These are phyloP conservation scores for Heliconius congener DNA, from an alignment of 1,140 invertebrate genomes.

Conservation along the genomic window DNA sequence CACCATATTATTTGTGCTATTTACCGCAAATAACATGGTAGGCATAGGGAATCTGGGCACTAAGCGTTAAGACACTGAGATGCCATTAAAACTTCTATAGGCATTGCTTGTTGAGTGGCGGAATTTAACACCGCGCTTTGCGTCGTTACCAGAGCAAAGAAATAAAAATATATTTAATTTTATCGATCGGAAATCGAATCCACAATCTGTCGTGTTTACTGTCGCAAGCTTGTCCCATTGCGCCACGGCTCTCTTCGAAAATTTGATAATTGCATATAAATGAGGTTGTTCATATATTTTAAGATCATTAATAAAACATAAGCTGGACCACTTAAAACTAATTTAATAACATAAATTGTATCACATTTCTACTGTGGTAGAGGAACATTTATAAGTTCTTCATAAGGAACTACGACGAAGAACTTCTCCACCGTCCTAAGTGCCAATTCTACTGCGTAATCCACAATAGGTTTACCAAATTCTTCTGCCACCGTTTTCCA, in stretches of 20 bases:
- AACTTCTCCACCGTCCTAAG: slow-evolving; percentile 69
- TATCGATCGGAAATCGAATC: no score
- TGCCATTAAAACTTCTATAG: no score
- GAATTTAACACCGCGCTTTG: no score
- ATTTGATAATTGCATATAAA: neutral
- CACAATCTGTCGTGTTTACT: no score
- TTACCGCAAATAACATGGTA: no score
- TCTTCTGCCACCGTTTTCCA: slow-evolving; percentile 69
- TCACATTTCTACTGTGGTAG: slow-evolving; percentile 41
- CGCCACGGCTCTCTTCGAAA: neutral
- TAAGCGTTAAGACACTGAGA: no score
- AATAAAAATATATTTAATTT: no score
- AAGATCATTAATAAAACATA: slow-evolving; percentile 7
- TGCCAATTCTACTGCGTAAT: slow-evolving; percentile 68
- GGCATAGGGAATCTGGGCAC: no score
- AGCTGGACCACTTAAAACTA: neutral
- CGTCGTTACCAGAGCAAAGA: no score
- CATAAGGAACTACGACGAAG: slow-evolving; percentile 63
- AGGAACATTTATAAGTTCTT: slow-evolving; percentile 67
- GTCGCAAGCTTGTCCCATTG: no score
- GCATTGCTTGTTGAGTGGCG: no score
- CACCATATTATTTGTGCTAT: no score
- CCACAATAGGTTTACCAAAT: slow-evolving; percentile 72
- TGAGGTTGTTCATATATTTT: neutral
- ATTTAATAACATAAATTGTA: neutral